These are phyloP conservation scores for Tupaia chinensis DNA, from an alignment of 2,113 vertebrate species.

Conservation along the genomic window DNA sequence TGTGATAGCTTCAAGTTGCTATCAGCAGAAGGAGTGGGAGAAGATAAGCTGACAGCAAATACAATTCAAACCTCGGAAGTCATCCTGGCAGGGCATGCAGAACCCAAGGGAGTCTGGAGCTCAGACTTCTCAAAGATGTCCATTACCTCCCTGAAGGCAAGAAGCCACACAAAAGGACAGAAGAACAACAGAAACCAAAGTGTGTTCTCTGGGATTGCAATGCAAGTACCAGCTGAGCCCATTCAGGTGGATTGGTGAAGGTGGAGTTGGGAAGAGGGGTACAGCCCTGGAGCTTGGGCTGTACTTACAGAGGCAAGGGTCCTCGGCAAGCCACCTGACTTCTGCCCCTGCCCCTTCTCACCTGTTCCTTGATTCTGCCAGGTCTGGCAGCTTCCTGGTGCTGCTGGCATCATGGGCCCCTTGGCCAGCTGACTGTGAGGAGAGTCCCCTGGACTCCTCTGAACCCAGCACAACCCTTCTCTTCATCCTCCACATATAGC, in stretches of 20 bases:
- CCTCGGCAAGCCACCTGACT: background rate
- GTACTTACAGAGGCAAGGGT: no score
- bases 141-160: background rate
- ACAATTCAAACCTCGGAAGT: background rate
- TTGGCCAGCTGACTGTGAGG: background rate
- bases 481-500: background rate
- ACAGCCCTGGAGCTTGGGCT: background rate
- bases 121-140: background rate
- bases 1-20: background rate
- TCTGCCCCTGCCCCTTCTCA: background rate
- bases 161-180: background rate
- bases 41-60: background rate
- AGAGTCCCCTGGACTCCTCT: background rate
- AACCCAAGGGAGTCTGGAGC: background rate
- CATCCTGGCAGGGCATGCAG: background rate
- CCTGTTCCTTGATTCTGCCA: background rate
- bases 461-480: background rate
- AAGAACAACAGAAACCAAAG: background rate
- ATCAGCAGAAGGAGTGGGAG: background rate
- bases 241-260: background rate
- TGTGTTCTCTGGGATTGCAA: background rate
- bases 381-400: background rate
- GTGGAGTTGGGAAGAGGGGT: background rate
- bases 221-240: background rate
- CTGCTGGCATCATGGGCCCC: background rate